Evolutionary conservation across 2,888 invertebrate species (phyloP), one percentile per base, ranked within the genome.

Genomic region (Acanthacorydalis orientalis): DNA sequence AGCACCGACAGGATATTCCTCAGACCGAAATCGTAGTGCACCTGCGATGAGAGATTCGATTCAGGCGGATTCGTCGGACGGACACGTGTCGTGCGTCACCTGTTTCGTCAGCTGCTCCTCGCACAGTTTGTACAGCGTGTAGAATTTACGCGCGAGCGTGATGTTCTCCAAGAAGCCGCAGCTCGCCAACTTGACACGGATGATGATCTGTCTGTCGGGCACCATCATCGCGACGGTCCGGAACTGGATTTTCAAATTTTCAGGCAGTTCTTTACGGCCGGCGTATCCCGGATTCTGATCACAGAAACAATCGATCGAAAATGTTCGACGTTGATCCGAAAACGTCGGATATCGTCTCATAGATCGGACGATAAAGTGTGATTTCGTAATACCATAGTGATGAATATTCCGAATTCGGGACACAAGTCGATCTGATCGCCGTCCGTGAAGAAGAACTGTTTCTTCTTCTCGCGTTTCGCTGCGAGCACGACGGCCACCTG

Each of bases 171-270:
- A 68, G 64, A 96, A 96, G 31, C 96, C 96, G 62, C 95, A 95
- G 53, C 90, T 89, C 14, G 95, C 95, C 45, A 96, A 68, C 68
- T 96, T 96, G 1, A 96, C 96, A 52, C 95, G 72, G 54, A 96
- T 96, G 58, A 96, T 96, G 59, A 96, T 96, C 68, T 93, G 95
- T 50, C 95, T 70, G 64, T 96, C 96, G 0, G 96, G 95, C 12
- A 96, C 95, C 95, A 96, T 95, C 96, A 96, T 96, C 39, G 96
- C 92, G 0, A 96, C 95, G 0, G 93, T 93, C 47, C 96, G 80
- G 67, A 96, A 96, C 67, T 96, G 95, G 57, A 96, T 92, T 72
- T 96, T 96, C 54, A 96, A 71, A 68, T 96, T 96, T 68, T 96
- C 96, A 0, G 96, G 96, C 43, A 96, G 65, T 63, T 95, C 95